Conservation (phyloP, 2,888 invertebrate species). For the Fissipunctia ypsillon region DNA sequence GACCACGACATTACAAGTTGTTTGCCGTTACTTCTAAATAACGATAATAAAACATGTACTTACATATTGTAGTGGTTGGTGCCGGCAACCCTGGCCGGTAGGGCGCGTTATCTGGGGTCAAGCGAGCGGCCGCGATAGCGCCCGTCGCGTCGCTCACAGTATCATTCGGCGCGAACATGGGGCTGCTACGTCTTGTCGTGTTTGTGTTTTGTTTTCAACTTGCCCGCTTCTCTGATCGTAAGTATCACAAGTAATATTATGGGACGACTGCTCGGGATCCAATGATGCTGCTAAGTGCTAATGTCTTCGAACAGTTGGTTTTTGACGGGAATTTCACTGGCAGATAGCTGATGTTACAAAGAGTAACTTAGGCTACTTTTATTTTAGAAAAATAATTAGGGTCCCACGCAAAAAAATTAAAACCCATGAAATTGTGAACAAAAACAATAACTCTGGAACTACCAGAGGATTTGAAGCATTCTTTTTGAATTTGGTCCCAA, state of each 20-base stretch:
- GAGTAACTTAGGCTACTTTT: too few species aligned
- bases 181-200: slow-evolving; percentile 43
- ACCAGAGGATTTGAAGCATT: too few species aligned
- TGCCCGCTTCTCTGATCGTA: slow-evolving; percentile 74
- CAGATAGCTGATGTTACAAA: too few species aligned
- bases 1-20: neutral
- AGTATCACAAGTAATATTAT: slow-evolving; percentile 62
- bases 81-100: slow-evolving; percentile 37
- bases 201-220: slow-evolving; percentile 69
- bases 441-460: too few species aligned
- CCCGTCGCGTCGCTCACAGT: neutral
- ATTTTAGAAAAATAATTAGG: too few species aligned
- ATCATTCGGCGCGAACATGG: slow-evolving; percentile 44
- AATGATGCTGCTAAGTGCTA: neutral
- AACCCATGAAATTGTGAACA: too few species aligned
- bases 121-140: slow-evolving; percentile 40
- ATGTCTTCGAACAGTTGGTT: neutral
- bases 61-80: slow-evolving; percentile 4
- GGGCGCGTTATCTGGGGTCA: slow-evolving; percentile 53
- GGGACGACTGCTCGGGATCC: neutral
- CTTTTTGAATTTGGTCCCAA: too few species aligned
- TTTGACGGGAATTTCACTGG: too few species aligned
- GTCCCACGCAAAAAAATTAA: too few species aligned
- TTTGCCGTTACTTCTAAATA: neutral
- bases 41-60: neutral